These are phyloP conservation scores for Molanna angustata DNA, from an alignment of 2,888 invertebrate genomes.

Conservation along the genomic window DNA sequence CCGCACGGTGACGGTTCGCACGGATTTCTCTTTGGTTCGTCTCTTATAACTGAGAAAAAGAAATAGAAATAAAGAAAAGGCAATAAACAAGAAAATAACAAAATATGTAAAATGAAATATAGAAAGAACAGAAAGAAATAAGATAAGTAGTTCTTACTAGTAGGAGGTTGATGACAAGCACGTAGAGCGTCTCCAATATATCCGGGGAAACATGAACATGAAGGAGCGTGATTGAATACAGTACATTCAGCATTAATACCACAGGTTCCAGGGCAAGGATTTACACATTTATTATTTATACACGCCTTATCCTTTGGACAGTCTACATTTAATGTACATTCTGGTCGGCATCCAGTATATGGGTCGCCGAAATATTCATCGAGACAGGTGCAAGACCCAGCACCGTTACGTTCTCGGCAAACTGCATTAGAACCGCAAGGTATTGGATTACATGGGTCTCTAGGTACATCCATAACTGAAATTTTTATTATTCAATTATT, in stretches of 20 bases:
- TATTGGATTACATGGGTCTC: slow-evolving; percentile 72
- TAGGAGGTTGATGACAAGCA: slow-evolving; percentile 57
- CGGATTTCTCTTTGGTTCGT: slow-evolving; percentile 55
- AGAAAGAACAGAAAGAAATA: slow-evolving; percentile 14
- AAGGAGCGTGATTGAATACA: slow-evolving; percentile 72
- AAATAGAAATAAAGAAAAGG: slow-evolving; percentile 8
- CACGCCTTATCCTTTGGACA: slow-evolving; percentile 71
- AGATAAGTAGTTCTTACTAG: slow-evolving; percentile 53
- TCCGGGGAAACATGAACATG: slow-evolving; percentile 71
- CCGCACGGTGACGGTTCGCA: slow-evolving; percentile 79
- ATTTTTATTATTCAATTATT: slow-evolving; percentile 35
- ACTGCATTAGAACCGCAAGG: slow-evolving; percentile 79
- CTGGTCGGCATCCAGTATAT: slow-evolving; percentile 75
- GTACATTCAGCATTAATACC: slow-evolving; percentile 75
- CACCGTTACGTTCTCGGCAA: slow-evolving; percentile 71
- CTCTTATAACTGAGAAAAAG: slow-evolving; percentile 37
- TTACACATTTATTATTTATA: slow-evolving; percentile 72
- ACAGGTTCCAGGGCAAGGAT: slow-evolving; percentile 76
- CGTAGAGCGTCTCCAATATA: slow-evolving; percentile 69
- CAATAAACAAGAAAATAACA: slow-evolving; percentile 8
- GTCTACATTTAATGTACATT: slow-evolving; percentile 76
- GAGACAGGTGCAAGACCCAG: slow-evolving; percentile 73
- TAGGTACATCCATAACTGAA: slow-evolving; percentile 59
- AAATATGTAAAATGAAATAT: slow-evolving; percentile 7
- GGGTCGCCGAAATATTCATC: slow-evolving; percentile 76